Conservation (phyloP, 2,888 invertebrate species). For the Encarsia formosa region DNA sequence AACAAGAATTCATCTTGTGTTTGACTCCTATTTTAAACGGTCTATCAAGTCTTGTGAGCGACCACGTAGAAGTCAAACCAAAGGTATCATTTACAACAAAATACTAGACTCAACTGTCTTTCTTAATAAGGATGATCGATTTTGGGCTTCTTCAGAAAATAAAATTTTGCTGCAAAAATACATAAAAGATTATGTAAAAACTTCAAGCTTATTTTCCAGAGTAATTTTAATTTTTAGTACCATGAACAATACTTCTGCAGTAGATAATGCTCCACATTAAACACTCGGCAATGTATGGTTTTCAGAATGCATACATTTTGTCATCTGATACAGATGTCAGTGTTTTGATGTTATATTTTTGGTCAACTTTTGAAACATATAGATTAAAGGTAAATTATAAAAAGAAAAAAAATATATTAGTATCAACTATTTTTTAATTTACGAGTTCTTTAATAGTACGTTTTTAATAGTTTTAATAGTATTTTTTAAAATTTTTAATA, state of each 20-base stretch:
- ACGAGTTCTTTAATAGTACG: too few relatives aligned
- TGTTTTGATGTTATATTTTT: background rate
- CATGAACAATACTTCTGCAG: background rate
- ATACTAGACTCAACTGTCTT: background rate
- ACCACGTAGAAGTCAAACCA: background rate
- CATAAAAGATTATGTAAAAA: background rate
- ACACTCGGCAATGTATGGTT: background rate
- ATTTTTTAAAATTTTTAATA: background rate
- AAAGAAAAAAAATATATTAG: too few relatives aligned
- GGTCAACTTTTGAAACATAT: background rate
- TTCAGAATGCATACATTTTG: background rate
- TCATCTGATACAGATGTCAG: background rate
- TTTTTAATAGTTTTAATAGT: too few relatives aligned
- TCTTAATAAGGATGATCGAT: background rate
- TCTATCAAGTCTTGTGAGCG: constrained; percentile 1
- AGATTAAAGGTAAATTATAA: background rate
- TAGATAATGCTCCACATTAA: constrained; percentile 1
- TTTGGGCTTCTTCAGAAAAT: background rate
- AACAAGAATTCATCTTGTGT: constrained; percentile 10
- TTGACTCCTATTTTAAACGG: constrained; percentile 9
- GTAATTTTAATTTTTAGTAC: background rate
- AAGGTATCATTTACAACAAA: background rate
- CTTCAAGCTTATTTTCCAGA: background rate
- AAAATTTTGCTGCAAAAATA: constrained; percentile 2
- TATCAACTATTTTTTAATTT: too few relatives aligned